A percentile compares a stretch with the other conserved stretches of the same genome.
These are phyloP conservation scores for Diarsia mendica DNA, from an alignment of 2,888 invertebrate species.

Conservation along the genomic window DNA sequence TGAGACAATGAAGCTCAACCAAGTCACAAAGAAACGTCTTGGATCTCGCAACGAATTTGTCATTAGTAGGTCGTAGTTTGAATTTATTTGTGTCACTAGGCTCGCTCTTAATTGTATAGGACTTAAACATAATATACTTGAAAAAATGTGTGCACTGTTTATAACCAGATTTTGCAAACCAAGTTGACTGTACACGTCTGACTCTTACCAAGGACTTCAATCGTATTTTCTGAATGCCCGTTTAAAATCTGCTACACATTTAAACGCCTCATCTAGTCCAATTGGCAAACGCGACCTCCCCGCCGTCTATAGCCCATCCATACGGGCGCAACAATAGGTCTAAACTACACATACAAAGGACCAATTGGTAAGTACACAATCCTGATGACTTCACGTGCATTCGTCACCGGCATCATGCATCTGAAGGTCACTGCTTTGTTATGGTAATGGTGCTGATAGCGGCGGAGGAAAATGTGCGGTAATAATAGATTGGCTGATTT, in stretches of 20 bases:
- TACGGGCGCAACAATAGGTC: conserved; percentile 44
- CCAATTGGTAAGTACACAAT: conserved; percentile 61
- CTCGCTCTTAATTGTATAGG: not conserved
- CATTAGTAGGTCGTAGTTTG: not conserved
- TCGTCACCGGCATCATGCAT: conserved; percentile 55
- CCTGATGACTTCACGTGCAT: conserved; percentile 58
- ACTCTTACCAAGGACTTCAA: not conserved
- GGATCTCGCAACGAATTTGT: not conserved
- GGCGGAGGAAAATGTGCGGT: conserved; percentile 34
- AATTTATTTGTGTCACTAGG: not conserved
- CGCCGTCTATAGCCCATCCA: not conserved
- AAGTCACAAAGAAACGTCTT: too few species aligned
- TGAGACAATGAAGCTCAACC: too few species aligned
- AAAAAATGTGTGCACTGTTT: not conserved
- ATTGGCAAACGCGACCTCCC: conserved; percentile 34
- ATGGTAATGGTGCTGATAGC: conserved; percentile 38
- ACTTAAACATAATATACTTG: not conserved
- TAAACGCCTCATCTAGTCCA: conserved; percentile 8
- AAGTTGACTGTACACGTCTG: not conserved
- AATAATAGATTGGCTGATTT: conserved; percentile 23
- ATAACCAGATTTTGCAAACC: not conserved
- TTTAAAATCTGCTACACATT: conserved; percentile 13
- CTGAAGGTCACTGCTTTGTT: conserved; percentile 52
- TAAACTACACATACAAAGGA: conserved; percentile 55
- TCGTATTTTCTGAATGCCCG: not conserved